Evolutionary conservation across 1,140 invertebrate species (phyloP).

Genomic region (Vanessa tameamea): DNA sequence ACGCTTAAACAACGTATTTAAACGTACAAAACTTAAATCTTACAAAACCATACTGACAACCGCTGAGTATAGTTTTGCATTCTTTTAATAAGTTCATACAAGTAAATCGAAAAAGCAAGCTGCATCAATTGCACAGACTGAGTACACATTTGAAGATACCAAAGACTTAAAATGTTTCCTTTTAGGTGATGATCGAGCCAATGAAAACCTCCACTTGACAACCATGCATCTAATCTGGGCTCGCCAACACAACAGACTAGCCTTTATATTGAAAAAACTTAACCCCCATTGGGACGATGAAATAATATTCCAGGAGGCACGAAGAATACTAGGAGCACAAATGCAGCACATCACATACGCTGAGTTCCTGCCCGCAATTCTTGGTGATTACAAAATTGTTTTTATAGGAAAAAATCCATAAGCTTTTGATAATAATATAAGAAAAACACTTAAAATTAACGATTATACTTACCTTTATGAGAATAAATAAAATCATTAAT

Average conservation of each 20-base stretch:
- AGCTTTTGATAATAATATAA: too few species aligned
- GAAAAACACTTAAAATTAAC: too few species aligned
- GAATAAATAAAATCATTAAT: too few species aligned
- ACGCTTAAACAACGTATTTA: too few species aligned
- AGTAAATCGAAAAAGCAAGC: too few species aligned
- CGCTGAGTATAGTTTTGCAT: too few species aligned
- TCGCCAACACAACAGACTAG: constrained; percentile 92
- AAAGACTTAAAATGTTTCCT: not conserved
- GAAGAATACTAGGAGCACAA: constrained; percentile 90
- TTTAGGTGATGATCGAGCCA: constrained; percentile 88
- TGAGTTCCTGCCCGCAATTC: constrained; percentile 91
- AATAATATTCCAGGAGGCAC: constrained; percentile 88
- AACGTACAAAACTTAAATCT: too few species aligned
- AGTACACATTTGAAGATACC: not conserved
- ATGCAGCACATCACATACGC: constrained; percentile 93
- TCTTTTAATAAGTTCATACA: too few species aligned
- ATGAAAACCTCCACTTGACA: constrained; percentile 91
- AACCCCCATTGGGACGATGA: constrained; percentile 94
- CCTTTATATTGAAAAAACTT: constrained; percentile 81
- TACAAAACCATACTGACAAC: too few species aligned
- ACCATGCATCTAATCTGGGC: constrained; percentile 91
- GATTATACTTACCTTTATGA: too few species aligned
- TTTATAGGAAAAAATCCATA: not conserved
- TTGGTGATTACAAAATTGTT: constrained; percentile 81
- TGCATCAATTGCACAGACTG: not conserved